These are phyloP conservation scores for Pegoplata infirma DNA, from an alignment of 2,888 invertebrate species.

Conservation along the genomic window DNA sequence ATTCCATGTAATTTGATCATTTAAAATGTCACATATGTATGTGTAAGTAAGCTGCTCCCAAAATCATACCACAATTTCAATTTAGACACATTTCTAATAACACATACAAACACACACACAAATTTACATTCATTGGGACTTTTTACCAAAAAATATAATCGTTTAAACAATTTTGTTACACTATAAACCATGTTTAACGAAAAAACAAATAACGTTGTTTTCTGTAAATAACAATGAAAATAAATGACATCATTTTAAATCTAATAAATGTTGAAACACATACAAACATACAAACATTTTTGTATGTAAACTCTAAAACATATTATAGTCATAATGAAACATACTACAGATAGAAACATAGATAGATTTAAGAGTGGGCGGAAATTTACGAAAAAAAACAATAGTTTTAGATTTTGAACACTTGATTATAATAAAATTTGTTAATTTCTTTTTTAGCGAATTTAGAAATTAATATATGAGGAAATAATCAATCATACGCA, in stretches of 20 bases:
- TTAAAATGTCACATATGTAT: too few relatives aligned
- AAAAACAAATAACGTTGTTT: slow-evolving; percentile 14
- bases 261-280: slow-evolving; percentile 31
- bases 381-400: too few relatives aligned
- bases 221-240: slow-evolving; percentile 40
- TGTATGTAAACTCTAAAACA: slow-evolving; percentile 10
- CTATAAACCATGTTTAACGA: slow-evolving; percentile 14
- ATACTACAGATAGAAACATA: slow-evolving; percentile 2
- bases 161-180: slow-evolving; percentile 11
- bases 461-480: too few relatives aligned
- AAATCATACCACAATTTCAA: background rate
- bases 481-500: too few relatives aligned
- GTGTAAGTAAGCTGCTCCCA: too few relatives aligned
- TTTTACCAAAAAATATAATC: background rate
- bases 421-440: too few relatives aligned
- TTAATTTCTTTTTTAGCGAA: too few relatives aligned
- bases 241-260: slow-evolving; percentile 52
- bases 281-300: background rate
- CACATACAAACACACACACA: background rate
- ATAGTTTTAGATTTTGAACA: too few relatives aligned
- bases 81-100: background rate
- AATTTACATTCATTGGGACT: background rate
- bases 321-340: slow-evolving; percentile 18
- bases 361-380: too few relatives aligned
- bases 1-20: background rate